Evolutionary conservation across 2,113 vertebrate species (phyloP), one percentile per base, ranked within the genome.

Genomic region (Ictalurus furcatus): DNA sequence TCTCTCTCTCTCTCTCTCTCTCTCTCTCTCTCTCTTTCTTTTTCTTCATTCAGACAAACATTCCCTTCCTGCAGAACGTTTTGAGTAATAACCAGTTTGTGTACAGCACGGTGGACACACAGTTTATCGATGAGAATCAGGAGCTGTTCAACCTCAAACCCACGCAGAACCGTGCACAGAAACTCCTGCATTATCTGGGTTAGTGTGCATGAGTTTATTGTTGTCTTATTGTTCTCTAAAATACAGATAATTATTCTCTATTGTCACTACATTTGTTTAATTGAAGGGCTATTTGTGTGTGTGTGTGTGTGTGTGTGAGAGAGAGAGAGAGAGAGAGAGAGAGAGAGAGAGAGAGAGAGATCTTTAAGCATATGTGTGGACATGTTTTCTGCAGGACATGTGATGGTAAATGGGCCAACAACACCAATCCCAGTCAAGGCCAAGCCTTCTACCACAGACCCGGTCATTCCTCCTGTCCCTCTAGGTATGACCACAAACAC

Each of bases 11-110:
- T 84, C 48, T 79, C 69, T 67, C 21, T 87, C 40, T 56, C 40
- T 78, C 13, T 89, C 40, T 65, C 54, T 85, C 48, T 58, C 69
- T 88, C 59, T 88, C 19, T 88, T 84, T 30, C 54, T 23, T 71
- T 85, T 85, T 63, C 34, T 54, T 81, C 81, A 44, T 40, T 61
- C 93, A 98, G 97, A 98, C 98, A 86, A 98, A 98, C 95, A 98
- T 98, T 92, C 97, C 97, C 0, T 98, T 98, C 95, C 96, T 98
- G 89, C 98, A 98, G 95, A 98, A 98, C 0, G 98, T 98, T 9
- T 93, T 98, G 65, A 95, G 96, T 93, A 97, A 98, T 92, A 94
- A 97, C 90, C 97, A 98, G 95, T 98, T 98, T 92, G 96, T 98
- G 82, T 93, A 96, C 16, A 96, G 97, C 90, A 97, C 96, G 0